phyloP scores from a whole-genome alignment of 2,888 invertebrate species.

The Ennomos quercinarius region DNA sequence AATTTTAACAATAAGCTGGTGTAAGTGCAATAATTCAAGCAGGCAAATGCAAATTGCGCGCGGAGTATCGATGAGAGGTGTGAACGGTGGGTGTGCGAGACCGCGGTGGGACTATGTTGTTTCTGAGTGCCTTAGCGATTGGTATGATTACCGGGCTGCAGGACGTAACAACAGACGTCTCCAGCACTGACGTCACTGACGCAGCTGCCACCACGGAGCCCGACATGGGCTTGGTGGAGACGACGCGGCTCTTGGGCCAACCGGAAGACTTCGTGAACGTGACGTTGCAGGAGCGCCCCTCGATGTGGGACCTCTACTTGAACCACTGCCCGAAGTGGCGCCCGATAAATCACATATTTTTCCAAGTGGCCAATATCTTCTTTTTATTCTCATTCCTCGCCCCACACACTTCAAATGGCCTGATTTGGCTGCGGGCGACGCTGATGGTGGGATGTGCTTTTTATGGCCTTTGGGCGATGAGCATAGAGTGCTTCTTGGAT shows the following conservation, averaged over 20 bases:
- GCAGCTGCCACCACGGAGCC: conserved; percentile 62
- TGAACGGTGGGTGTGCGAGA: conserved; percentile 52
- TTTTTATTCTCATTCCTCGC: conserved; percentile 93
- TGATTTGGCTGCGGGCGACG: conserved; percentile 91
- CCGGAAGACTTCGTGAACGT: conserved; percentile 73
- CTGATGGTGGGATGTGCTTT: conserved; percentile 92
- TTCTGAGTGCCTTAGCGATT: conserved; percentile 81
- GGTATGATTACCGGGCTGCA: conserved; percentile 77
- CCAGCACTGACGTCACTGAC: conserved; percentile 69
- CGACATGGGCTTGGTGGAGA: conserved; percentile 75
- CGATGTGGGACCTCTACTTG: conserved; percentile 82
- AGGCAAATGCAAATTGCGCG: conserved; percentile 72
- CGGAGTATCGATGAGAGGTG: conserved; percentile 67
- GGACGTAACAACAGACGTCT: conserved; percentile 75
- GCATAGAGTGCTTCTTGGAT: conserved; percentile 92
- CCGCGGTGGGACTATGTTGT: conserved; percentile 81
- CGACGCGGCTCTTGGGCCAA: conserved; percentile 62
- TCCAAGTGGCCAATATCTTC: conserved; percentile 94
- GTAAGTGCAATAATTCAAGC: conserved; percentile 52
- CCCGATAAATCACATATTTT: conserved; percentile 91
- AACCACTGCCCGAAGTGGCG: conserved; percentile 88
- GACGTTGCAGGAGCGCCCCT: conserved; percentile 73
- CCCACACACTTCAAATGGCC: conserved; percentile 91
- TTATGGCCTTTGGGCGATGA: conserved; percentile 92
- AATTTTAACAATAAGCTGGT: conserved; percentile 42